phyloP scores from a whole-genome alignment of 2,888 invertebrate species.

The Ariolimax columbianus region DNA sequence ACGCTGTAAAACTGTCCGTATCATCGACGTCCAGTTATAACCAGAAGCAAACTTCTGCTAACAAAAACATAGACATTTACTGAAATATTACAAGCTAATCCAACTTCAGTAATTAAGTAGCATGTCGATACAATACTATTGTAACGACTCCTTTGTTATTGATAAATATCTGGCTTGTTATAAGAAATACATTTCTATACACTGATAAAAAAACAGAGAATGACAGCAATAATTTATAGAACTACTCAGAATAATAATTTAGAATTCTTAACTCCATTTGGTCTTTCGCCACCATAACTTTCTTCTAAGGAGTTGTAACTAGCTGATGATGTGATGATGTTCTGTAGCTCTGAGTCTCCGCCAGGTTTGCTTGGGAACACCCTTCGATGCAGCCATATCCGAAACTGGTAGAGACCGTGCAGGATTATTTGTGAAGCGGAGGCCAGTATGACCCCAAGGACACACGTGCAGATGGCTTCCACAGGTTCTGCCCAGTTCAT shows the following conservation, averaged over 20 bases:
- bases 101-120: no score
- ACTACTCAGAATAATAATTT: neutral
- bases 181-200: neutral
- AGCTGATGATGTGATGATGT: conserved; percentile 31
- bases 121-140: no score
- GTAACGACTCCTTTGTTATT: no score
- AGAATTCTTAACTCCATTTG: neutral
- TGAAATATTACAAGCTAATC: no score
- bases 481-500: conserved; percentile 74
- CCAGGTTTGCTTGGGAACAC: neutral
- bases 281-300: conserved; percentile 23
- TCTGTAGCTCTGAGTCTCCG: conserved; percentile 38
- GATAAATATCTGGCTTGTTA: neutral
- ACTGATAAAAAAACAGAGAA: neutral
- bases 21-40: no score
- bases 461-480: conserved; percentile 72
- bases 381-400: conserved; percentile 52
- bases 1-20: no score
- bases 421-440: conserved; percentile 65
- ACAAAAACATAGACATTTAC: no score
- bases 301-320: conserved; percentile 45
- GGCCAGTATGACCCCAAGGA: conserved; percentile 66
- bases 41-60: no score
- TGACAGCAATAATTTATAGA: neutral
- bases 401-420: conserved; percentile 62